Base-by-base conservation (phyloP, 2,797 vertebrate genomes). In the Ctenopoma multispine region DNA sequence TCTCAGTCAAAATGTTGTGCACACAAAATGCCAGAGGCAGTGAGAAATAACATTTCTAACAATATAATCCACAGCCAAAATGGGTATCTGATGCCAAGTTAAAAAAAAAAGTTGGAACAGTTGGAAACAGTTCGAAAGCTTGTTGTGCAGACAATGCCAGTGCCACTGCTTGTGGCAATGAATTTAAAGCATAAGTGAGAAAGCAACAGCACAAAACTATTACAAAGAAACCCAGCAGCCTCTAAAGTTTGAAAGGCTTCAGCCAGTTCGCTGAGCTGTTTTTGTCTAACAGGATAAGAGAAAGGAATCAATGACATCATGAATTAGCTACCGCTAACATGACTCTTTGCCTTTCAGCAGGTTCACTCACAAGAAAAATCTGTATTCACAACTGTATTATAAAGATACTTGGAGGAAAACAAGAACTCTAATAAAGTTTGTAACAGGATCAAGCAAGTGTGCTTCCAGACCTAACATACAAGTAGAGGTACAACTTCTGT, bases 11-110 rank as follows among this genome's bases (percentile, higher is more conserved):
- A 74, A 51, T 31, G 40, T 24, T 72, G 41, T 2, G 23, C 60
- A 47, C 29, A 41, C 7, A 62, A 65, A 75, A 72, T 38, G 23
- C 44, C 58, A 54, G 41, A 56, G 43, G 41, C 43, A 9, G 29
- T 38, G 18, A 61, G 49, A 81, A 63, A 63, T 31, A 48, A 69
- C 12, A 27, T 47, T 4, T 55, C 13, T 36, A 55, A 75, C 38
- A 51, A 57, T 48, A 7, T 51, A 27, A 13, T 54, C 9, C 47
- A 48, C 18, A 23, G 40, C 7, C 11, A 20, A 50, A 58, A 60
- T 50, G 17, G 63, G 47, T 44, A 60, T 21, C 53, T 64, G 29
- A 53, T 36, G 31, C n/a, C 40, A 5, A 54, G 14, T 51, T 59
- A 15, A 7, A 55, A 55, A 7, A 55, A 55, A 71, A 54, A 34